Evolutionary conservation across 2,888 invertebrate genomes (phyloP), one percentile per base, ranked within the genome.

Genomic region (Xanthorhoe designata): DNA sequence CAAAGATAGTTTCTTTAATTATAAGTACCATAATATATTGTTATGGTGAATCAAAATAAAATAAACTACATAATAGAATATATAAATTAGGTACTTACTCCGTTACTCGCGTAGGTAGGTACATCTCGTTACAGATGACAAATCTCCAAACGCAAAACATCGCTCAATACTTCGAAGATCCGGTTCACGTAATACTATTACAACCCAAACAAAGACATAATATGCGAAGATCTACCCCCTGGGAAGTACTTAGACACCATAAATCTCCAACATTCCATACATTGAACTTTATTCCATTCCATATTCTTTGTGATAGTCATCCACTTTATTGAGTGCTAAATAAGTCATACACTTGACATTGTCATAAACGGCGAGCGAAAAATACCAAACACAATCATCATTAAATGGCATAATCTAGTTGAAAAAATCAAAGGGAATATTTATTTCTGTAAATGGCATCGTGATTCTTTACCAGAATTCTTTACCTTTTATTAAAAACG

Each of bases 241-340:
- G 29, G 2, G 52, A 49, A 17, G 52, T 76, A 73, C 75, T 78
- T 76, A 81, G 19, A 10, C 38, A 49, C 79, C 76, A 78, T 78
- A 84, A 80, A 79, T 78, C 78, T 81, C 61, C 75, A 73, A 79
- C 82, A 87, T 84, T 77, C 83, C 78, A 73, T 69, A 61, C 78
- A 77, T 78, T 77, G 78, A 73, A 68, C 0, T 65, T 59, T 62
- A 58, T 56, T 42, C 61, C 64, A 58, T 50, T 50, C 59, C 64
- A 57, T 61, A 68, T 78, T 76, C 80, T 80, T 72, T 70, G 79
- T 72, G 73, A 61, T 67, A 67, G 73, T 72, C 74, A 77, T 68
- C 65, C 59, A 68, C 18, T 50, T 52, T 64, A 62, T 66, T 19
- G 51, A 71, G 19, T 49, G 19, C 51, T 70, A 73, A 61, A 70